Base-by-base conservation (phyloP, 2,888 invertebrate species). In the Erebia ligea region DNA sequence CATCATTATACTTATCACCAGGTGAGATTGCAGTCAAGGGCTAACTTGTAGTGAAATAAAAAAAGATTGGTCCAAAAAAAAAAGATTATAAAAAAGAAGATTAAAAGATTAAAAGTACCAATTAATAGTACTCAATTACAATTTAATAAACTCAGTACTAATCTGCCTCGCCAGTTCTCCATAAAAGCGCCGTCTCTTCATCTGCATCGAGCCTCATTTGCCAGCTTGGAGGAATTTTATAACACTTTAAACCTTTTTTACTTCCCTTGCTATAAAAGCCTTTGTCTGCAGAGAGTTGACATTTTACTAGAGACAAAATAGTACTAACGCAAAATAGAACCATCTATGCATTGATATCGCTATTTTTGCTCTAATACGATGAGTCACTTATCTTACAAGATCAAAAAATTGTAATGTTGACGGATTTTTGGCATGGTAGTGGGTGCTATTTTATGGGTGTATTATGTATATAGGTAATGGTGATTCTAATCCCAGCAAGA, bases 241-340 rank as follows among this genome's bases (percentile, higher is more conserved):
- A 42, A 68, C 40, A 52, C 63, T 52, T 72, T 63, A 74, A 68
- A 68, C 59, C 72, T 61, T 70, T 68, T 68, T 72, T 67, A 68
- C 64, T 70, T 63, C 63, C 66, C 62, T 67, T 63, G 63, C 63
- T 64, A 72, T 72, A 72, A 74, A 73, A 70, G 63, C 48, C 68
- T 69, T 71, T 58, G 56, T 45, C 19, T 10, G 10, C 17, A 19
- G 54, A 19, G 54, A 54, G 54, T 19, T 54, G 10, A 19, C 11
- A 19, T 17, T 19, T 19, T 50, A n/a, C 6, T 54, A 54, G 54
- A 54, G 54, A 10, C 9, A 54, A 50, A 54, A 54, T 10, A 17
- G 17, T 10, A 9, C 19, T 17, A 52, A 19, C n/a, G 17, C 2
- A 17, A 17, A 34, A 34, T 25, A 25, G 25, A 0, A 25, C 3